Base-by-base conservation (phyloP, 2,797 vertebrate genomes). In the Falco concolor region DNA sequence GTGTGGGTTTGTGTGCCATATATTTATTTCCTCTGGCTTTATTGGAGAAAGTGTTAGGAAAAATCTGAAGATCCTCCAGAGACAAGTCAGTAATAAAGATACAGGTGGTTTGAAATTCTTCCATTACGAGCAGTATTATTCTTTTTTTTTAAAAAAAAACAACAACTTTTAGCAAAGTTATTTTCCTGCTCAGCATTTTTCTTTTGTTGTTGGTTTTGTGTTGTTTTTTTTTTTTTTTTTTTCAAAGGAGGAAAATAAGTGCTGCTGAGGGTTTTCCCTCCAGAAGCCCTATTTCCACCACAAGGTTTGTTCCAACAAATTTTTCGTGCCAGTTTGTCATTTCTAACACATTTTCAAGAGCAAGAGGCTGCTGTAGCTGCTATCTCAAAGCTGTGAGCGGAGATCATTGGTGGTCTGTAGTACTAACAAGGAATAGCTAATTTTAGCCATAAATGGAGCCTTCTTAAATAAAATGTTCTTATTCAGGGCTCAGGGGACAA, bases 291-390 rank as follows among this genome's bases (percentile, higher is more conserved):
- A 10, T 82, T 82, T 80, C 18, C 38, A 40, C 79, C 16, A 4
- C 0, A 5, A 10, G 27, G 40, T 27, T 63, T 64, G 61, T 45
- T 91, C 76, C 92, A 93, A 59, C 28, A 38, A 25, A 0, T 23
- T 27, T 49, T 57, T 52, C 0, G 11, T 69, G 64, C 52, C 68
- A 67, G n/a, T 84, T 84, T 83, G 72, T 80, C 82, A 77, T 87
- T 95, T 94, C 75, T 85, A 70, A 90, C 56, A 63, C 40, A 5
- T 94, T 94, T 91, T 67, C 40, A 70, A 69, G 79, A 90, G 79
- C 1, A 0, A 70, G 84, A 93, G 72, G 64, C 47, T 85, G 76
- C 72, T 60, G 4, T 34, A 76, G 63, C 42, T 87, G 73, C 69
- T 7, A 4, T 40, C 68, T n/a, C 1, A 0, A 69, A 70, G 73